Evolutionary conservation across 2,888 invertebrate genomes (phyloP), one percentile per base, ranked within the genome.

Genomic region (Pandemis corylana): DNA sequence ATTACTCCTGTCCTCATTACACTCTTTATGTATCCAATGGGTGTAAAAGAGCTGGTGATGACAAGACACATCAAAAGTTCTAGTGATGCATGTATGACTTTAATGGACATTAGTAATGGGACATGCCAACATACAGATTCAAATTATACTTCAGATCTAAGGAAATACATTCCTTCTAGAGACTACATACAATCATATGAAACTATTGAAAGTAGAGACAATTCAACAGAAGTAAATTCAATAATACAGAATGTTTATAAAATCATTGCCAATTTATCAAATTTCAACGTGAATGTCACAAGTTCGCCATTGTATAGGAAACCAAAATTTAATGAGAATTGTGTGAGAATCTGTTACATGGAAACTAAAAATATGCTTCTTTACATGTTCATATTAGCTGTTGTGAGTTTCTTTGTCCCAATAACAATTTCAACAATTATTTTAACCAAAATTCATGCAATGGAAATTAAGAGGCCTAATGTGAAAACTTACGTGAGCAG

Each of bases 381-480:
- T 12, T 93, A 92, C 75, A 90, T 94, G 86, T 91, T 94, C 82
- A 62, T 85, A 10, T 76, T 94, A 20, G 82, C 87, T 7, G 79
- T 93, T 76, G 77, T 92, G 2, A 88, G 90, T 83, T 94, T 90
- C 78, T 93, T 94, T 78, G 81, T 94, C n/a, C 94, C 94, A 0
- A 90, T 94, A 56, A 90, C 91, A 12, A 87, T 94, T 73, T 93
- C 93, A 62, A 88, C 87, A 12, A 78, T 91, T 20, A 90, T 94
- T 72, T 80, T 94, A 75, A 92, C 93, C 0, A 94, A 90, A 82
- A 91, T 94, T 78, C 89, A 93, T 77, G 71, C 83, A 2, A 89
- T 91, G 85, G 81, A 90, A 73, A 78, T 90, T 0, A 90, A 89
- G 76, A 89, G 84, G 74, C 76, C 85, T 1, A 86, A 86, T 78